Evolutionary conservation across 1,140 invertebrate genomes (phyloP), one percentile per base, ranked within the genome.

Genomic region (Sesamia nonagrioides): DNA sequence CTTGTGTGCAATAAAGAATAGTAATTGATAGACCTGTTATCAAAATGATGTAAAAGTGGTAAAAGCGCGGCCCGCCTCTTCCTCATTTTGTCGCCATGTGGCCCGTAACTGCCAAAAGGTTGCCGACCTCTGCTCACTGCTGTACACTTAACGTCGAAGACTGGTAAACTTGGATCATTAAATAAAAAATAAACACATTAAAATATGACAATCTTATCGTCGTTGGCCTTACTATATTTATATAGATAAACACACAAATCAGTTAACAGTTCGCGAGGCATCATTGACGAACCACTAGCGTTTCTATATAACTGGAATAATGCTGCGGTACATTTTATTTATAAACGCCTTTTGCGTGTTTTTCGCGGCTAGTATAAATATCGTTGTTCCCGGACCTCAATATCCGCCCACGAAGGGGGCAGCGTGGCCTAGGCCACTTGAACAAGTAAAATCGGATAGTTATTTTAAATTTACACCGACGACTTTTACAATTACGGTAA

Each of bases 381-480:
- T 93, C 7, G 89, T 92, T 50, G 80, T 89, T 27, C 91, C 92
- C 6, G 94, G 93, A 1, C 89, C 92, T 0, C 83, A 82, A 60
- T 94, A 86, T 78, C 89, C 90, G 6, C 87, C 95, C 0, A 96
- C 95, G 0, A 93, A 94, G 82, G 96, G 96, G 9, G 92, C 92
- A 80, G 89, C 95, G 15, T 96, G 96, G 96, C 96, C 96, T 0
- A 95, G 95, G 86, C 95, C 95, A 0, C 91, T 95, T 81, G 61
- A 87, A 27, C 90, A 95, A 87, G 79, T 60, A 13, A 92, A 89
- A 86, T n/a, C 52, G 86, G 7, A 85, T 8, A 33, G 79, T 6
- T 95, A 86, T 83, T 94, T 89, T 76, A 82, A 85, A 63, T 86
- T 68, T 18, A 27, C 88, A 45, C 92, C 93, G 0, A 81, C 83